Percentiles rank a stretch among this genome's conserved stretches.
Conservation (phyloP, 1,140 invertebrate genomes). For the Aphelenchoides avenae region DNA sequence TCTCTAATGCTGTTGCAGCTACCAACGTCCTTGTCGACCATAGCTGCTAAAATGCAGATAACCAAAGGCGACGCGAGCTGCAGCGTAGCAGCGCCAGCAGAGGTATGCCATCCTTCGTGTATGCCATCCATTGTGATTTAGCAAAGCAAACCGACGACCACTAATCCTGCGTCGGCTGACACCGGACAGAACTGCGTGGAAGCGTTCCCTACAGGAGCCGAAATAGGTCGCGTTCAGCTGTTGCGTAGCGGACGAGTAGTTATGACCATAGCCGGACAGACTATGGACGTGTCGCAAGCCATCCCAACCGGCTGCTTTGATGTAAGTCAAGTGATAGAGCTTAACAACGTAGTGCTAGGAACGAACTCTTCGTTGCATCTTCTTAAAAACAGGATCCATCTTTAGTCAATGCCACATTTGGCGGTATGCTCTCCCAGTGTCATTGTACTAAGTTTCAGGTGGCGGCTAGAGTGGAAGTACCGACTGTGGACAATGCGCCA, state of each 20-base stretch:
- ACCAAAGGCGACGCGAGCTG: neutral
- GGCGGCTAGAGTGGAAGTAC: no score
- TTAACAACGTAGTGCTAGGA: slow-evolving; percentile 6
- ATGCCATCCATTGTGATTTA: neutral
- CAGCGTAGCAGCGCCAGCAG: neutral
- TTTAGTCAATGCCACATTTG: neutral
- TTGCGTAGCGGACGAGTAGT: slow-evolving; percentile 25
- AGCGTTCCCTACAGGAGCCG: slow-evolving; percentile 11
- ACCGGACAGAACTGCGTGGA: slow-evolving; percentile 15
- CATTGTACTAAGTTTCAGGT: neutral
- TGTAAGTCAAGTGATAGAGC: neutral
- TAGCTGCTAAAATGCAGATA: neutral
- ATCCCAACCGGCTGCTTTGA: slow-evolving; percentile 27
- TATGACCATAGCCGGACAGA: slow-evolving; percentile 27
- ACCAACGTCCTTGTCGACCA: slow-evolving; percentile 10
- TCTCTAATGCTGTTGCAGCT: slow-evolving; percentile 29
- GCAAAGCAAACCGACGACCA: neutral
- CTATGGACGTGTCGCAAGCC: slow-evolving; percentile 28
- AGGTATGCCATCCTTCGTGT: neutral
- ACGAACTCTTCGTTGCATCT: neutral
- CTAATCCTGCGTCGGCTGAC: neutral
- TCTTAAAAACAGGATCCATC: neutral
- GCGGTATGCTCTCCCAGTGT: neutral
- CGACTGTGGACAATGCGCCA: no score
- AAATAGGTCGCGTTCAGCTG: slow-evolving; percentile 32